Base-by-base conservation (phyloP, 2,113 vertebrate species). In the Paradisaea rubra region DNA sequence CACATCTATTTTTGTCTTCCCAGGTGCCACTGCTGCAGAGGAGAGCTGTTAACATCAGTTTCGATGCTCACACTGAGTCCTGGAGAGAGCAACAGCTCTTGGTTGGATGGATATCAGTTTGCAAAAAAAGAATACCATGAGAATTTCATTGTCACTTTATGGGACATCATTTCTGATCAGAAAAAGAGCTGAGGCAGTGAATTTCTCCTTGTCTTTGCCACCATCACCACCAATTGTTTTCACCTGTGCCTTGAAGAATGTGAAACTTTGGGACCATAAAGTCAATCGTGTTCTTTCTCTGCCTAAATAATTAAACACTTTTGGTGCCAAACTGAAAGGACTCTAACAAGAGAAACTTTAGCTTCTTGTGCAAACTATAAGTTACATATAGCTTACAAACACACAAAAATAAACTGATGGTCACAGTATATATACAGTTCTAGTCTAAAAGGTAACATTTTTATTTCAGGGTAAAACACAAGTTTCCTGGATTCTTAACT, bases 21-120 rank as follows among this genome's bases (percentile, higher is more conserved):
- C 22, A 66, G 79, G 44, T 16, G 5, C 60, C 1, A 2, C 53
- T 66, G 71, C 81, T 64, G 33, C 50, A 69, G 45, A 20, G 50
- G 23, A 76, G 11, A 7, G 21, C 39, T 70, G 59, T 15, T 77
- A 86, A 63, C 39, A 69, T 30, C 59, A n/a, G 35, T 7, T 72
- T 18, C 0, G 0, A 31, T 13, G 80, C 53, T 73, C 53, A 49
- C 0, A 0, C 22, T 2, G 30, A 44, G 54, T 88, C 37, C 15
- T 5, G 2, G 39, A 63, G 31, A 86, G 13, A 52, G 19, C 76
- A 93, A 39, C 25, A 54, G 76, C 74, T 84, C 78, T n/a, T 37
- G 63, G 41, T 24, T 8, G 1, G 27, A 30, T 63, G 27, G 5
- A 19, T 49, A 49, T 15, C 7, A 3, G 7, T 50, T 66, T 66